Conservation (phyloP, 2,113 vertebrate species). For the Ptyas mucosa region DNA sequence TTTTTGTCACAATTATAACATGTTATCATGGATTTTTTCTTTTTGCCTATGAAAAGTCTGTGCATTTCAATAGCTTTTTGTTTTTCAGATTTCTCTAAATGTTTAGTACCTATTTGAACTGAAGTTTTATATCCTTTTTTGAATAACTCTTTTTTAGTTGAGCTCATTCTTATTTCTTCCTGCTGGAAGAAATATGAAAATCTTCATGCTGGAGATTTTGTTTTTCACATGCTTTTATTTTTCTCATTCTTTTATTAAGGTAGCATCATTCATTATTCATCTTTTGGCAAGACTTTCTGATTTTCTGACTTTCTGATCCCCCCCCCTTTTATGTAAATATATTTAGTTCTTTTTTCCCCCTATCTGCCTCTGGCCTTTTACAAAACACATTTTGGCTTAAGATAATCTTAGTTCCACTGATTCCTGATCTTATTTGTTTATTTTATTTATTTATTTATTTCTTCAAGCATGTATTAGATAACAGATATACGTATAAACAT, state of each 20-base stretch:
- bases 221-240: neutral
- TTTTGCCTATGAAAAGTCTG: neutral
- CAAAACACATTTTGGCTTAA: neutral
- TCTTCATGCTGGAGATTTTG: neutral
- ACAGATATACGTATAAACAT: too few relatives aligned
- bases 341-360: neutral
- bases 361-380: neutral
- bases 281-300: neutral
- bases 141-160: neutral
- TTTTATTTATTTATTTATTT: too few relatives aligned
- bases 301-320: neutral
- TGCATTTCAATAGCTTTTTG: neutral
- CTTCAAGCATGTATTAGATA: too few relatives aligned
- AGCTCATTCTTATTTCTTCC: neutral
- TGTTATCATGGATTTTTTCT: neutral
- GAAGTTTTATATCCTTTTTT: neutral
- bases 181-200: too few relatives aligned
- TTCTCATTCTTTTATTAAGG: neutral
- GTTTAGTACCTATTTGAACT: neutral
- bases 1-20: neutral
- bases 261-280: neutral
- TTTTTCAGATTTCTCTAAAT: neutral
- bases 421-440: neutral
- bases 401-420: neutral
- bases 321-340: neutral